phyloP scores from a whole-genome alignment of 2,888 invertebrate genomes.

The Tinea semifulvella region DNA sequence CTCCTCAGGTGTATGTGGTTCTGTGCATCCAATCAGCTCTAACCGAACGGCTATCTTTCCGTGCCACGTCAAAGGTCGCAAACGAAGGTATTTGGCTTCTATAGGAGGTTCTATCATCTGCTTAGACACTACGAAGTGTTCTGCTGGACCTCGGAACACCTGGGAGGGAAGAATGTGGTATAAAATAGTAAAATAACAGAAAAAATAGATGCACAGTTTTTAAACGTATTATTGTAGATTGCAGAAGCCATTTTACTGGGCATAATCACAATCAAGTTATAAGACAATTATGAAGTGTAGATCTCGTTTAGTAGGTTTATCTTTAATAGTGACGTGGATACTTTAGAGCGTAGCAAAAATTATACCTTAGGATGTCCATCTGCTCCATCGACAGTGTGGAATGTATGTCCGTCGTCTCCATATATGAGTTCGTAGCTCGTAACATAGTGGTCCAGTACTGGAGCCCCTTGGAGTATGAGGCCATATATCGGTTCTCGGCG shows the following conservation, averaged over 20 bases:
- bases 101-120: slow-evolving; percentile 76
- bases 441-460: slow-evolving; percentile 74
- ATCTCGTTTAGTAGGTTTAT: too few relatives aligned
- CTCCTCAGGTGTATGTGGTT: slow-evolving; percentile 24
- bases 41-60: slow-evolving; percentile 70
- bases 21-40: slow-evolving; percentile 78
- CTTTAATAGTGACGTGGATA: too few relatives aligned
- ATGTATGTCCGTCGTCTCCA: slow-evolving; percentile 71
- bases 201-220: background rate
- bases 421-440: slow-evolving; percentile 79
- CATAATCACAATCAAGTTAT: too few relatives aligned
- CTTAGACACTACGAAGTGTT: slow-evolving; percentile 63
- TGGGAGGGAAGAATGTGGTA: slow-evolving; percentile 26
- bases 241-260: too few relatives aligned
- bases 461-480: slow-evolving; percentile 75
- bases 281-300: too few relatives aligned
- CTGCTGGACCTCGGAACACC: slow-evolving; percentile 78
- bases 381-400: slow-evolving; percentile 65
- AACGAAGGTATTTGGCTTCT: slow-evolving; percentile 76
- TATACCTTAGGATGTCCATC: slow-evolving; percentile 62
- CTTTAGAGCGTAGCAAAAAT: background rate
- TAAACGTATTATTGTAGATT: background rate
- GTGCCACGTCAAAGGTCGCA: slow-evolving; percentile 81
- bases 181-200: background rate
- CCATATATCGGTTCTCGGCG: slow-evolving; percentile 77